Percentiles rank a stretch among this genome's conserved stretches.
phyloP scores from a whole-genome alignment of 1,140 invertebrate species.

The Drosophila bifasciata region DNA sequence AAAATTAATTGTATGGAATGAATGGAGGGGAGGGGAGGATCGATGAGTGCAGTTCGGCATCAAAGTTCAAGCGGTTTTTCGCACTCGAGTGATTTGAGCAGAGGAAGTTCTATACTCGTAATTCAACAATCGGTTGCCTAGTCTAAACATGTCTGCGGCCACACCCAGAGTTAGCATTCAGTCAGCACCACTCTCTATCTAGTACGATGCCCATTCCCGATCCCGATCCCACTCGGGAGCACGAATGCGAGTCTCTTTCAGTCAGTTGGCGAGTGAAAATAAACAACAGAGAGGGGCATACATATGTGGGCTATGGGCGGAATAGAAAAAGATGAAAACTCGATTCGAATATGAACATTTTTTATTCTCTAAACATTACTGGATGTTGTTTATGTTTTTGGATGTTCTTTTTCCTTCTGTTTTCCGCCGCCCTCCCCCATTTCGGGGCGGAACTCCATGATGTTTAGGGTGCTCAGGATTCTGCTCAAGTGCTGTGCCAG shows the following conservation, averaged over 20 bases:
- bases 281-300: slow-evolving; percentile 62
- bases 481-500: slow-evolving; percentile 44
- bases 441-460: slow-evolving; percentile 26
- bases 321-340: slow-evolving; percentile 13
- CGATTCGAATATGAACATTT: slow-evolving; percentile 60
- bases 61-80: slow-evolving; percentile 70
- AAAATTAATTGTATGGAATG: neutral
- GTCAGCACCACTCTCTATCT: neutral
- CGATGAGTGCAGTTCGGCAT: slow-evolving; percentile 68
- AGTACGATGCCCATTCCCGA: neutral
- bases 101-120: slow-evolving; percentile 40
- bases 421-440: slow-evolving; percentile 5
- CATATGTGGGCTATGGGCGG: too few relatives aligned
- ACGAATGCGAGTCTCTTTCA: slow-evolving; percentile 38
- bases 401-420: neutral
- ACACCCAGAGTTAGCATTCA: slow-evolving; percentile 54
- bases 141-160: slow-evolving; percentile 66
- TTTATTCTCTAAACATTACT: slow-evolving; percentile 76
- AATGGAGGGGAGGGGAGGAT: slow-evolving; percentile 30
- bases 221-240: neutral
- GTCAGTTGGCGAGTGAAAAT: slow-evolving; percentile 64
- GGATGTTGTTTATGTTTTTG: slow-evolving; percentile 72
- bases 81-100: slow-evolving; percentile 34
- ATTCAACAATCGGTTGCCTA: slow-evolving; percentile 57
- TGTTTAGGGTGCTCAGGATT: neutral